Percentiles rank a stretch among this genome's conserved stretches.
Evolutionary conservation across 2,888 invertebrate genomes (phyloP).

Genomic region (Pandemis heparana): DNA sequence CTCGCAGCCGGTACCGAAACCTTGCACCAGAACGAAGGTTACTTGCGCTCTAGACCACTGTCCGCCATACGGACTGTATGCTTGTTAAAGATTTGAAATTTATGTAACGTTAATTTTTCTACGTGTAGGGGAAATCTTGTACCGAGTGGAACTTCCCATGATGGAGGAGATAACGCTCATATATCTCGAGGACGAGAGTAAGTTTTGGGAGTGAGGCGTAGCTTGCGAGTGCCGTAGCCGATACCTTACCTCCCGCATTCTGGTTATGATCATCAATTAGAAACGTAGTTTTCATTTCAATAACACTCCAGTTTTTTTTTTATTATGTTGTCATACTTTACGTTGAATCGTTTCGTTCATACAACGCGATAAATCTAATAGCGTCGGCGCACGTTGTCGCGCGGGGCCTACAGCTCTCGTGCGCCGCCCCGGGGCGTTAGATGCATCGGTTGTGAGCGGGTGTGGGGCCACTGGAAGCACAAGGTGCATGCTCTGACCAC

Average conservation of each 20-base stretch:
- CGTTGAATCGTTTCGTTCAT: constrained; percentile 78
- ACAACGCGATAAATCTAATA: constrained; percentile 78
- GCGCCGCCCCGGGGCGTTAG: background rate
- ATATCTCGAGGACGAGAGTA: constrained; percentile 96
- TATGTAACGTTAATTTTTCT: constrained; percentile 86
- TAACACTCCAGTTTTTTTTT: constrained; percentile 82
- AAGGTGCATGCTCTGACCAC: constrained; percentile 46
- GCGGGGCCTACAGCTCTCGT: background rate
- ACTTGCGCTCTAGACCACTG: constrained; percentile 47
- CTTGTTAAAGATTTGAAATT: constrained; percentile 65
- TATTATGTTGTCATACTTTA: constrained; percentile 78
- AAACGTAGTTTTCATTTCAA: constrained; percentile 85
- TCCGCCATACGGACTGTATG: constrained; percentile 51
- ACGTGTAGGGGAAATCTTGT: constrained; percentile 94
- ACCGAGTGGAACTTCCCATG: constrained; percentile 96
- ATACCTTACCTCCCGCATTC: constrained; percentile 86
- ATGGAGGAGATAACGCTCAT: constrained; percentile 97
- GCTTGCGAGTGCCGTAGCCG: constrained; percentile 88
- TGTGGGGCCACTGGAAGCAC: constrained; percentile 83
- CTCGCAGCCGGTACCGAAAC: constrained; percentile 8
- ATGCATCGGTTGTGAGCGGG: constrained; percentile 46
- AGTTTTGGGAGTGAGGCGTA: constrained; percentile 88
- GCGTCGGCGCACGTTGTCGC: constrained; percentile 53
- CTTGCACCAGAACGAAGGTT: constrained; percentile 24
- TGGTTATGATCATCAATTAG: constrained; percentile 87